Evolutionary conservation across 37 sponge, comb jelly and placozoan genomes (phyloP), one percentile per base, ranked within the genome.

Genomic region (Haliclona indistincta): DNA sequence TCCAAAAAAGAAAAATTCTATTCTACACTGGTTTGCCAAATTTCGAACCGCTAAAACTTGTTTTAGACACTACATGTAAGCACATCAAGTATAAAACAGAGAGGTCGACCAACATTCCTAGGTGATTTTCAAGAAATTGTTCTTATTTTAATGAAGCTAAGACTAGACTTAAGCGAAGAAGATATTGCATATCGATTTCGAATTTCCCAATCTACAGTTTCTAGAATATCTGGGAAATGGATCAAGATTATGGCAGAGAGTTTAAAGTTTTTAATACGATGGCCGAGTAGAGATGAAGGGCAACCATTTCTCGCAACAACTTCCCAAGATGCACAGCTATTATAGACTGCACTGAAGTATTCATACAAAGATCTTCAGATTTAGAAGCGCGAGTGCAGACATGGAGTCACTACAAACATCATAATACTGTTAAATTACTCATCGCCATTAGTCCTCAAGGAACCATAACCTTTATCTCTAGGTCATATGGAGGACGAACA

Each of bases 151-250:
- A n/a, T n/a, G n/a, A n/a, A n/a, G n/a, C n/a, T n/a, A n/a, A n/a
- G n/a, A n/a, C n/a, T 75, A 10, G 75, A 83, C 62, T 36, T 66
- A 20, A 38, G 56, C 10, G 38, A 32, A 35, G 58, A 56, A 33
- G 70, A 85, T 73, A 19, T 79, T n/a, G 71, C 58, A 51, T 81
- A 87, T 76, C 22, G 82, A 37, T 87, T 81, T 40, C 54, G 66
- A 11, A 56, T 76, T 62, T 44, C 42, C 71, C 70, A 76, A 38
- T 60, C 72, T 43, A 69, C 77, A 33, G 64, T 84, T 17, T 84
- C 85, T 39, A 25, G 54, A 55, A 33, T 44, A 22, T 84, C 70
- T 52, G 42, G 67, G 10, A 84, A 69, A 61, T 84, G 85, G 85
- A 61, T 84, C 30, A n/a, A 76, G 42, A 53, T 84, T 17, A 61